phyloP scores from a whole-genome alignment of 1,140 invertebrate species.

The Vollenhovia emeryi region DNA sequence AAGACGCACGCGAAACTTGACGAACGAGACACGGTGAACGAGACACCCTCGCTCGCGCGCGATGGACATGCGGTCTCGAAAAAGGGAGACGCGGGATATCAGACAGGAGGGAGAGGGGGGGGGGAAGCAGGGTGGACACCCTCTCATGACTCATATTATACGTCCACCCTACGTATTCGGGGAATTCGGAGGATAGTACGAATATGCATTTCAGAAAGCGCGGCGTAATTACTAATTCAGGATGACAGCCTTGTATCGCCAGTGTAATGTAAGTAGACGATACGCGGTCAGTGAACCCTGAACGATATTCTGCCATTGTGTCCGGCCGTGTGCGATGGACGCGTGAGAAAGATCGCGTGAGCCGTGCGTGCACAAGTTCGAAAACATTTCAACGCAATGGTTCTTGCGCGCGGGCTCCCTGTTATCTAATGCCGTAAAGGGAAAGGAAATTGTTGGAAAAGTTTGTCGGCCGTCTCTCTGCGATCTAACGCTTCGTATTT shows the following conservation, averaged over 20 bases:
- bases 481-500: neutral
- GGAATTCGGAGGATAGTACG: constrained; percentile 78
- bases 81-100: constrained; percentile 76
- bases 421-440: neutral
- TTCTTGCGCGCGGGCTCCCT: neutral
- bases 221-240: constrained; percentile 70
- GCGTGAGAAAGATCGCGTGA: constrained; percentile 31
- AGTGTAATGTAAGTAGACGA: constrained; percentile 46
- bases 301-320: constrained; percentile 38
- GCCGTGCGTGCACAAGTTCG: constrained; percentile 29
- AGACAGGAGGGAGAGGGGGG: too few species aligned
- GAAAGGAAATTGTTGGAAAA: constrained; percentile 1
- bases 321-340: neutral
- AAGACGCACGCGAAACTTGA: constrained; percentile 81
- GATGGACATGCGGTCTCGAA: constrained; percentile 75
- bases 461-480: neutral
- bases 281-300: constrained; percentile 57
- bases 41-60: constrained; percentile 75
- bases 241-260: constrained; percentile 63
- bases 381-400: constrained; percentile 35
- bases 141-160: constrained; percentile 81
- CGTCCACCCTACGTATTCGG: constrained; percentile 77
- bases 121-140: constrained; percentile 27
- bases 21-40: constrained; percentile 73
- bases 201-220: constrained; percentile 72